These are phyloP conservation scores for Ditylenchus dipsaci DNA, from an alignment of 1,140 invertebrate genomes.

Conservation along the genomic window DNA sequence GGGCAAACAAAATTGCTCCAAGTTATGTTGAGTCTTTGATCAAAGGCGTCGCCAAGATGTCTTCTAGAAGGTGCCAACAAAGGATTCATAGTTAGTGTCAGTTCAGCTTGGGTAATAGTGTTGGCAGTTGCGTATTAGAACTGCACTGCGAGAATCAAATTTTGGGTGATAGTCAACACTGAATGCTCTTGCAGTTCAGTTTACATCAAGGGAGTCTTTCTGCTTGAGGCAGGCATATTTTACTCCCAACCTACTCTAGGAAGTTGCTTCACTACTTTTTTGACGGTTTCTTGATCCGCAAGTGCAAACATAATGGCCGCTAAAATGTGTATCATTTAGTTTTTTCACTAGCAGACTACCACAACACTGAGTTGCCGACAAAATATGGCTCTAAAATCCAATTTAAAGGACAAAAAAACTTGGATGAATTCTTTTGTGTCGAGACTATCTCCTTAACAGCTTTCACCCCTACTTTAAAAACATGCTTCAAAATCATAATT, in stretches of 20 bases:
- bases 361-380: too few species aligned
- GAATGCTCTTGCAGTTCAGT: slow-evolving; percentile 85
- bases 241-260: slow-evolving; percentile 93
- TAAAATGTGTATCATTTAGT: too few species aligned
- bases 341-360: too few species aligned
- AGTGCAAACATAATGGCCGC: slow-evolving; percentile 98
- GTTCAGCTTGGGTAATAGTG: slow-evolving; percentile 67
- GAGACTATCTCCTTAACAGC: too few species aligned
- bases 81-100: slow-evolving; percentile 91
- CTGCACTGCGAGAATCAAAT: slow-evolving; percentile 90
- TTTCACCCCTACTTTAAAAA: too few species aligned
- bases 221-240: too few species aligned
- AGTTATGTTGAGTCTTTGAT: slow-evolving; percentile 56
- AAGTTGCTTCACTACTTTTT: slow-evolving; percentile 92
- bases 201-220: slow-evolving; percentile 92
- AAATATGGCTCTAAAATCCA: too few species aligned
- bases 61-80: slow-evolving; percentile 74
- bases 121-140: slow-evolving; percentile 7
- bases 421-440: too few species aligned
- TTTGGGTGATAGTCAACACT: slow-evolving; percentile 90
- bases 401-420: too few species aligned
- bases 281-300: slow-evolving; percentile 88
- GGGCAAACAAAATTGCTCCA: slow-evolving; percentile 94
- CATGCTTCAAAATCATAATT: too few species aligned
- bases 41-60: slow-evolving; percentile 69